phyloP scores from a whole-genome alignment of 1,140 invertebrate genomes.

The Drosophila varians region DNA sequence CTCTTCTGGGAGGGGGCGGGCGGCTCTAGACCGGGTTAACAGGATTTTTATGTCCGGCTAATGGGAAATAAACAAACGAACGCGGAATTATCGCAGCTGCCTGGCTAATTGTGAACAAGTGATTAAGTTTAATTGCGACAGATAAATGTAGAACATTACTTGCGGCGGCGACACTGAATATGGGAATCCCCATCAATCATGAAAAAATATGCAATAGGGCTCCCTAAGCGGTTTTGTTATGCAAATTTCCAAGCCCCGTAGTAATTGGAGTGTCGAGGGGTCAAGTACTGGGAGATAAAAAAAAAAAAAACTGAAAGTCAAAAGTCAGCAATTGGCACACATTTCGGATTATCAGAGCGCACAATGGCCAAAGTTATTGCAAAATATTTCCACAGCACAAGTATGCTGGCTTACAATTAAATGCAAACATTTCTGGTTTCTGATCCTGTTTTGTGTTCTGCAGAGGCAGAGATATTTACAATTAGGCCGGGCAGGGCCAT shows the following conservation, averaged over 20 bases:
- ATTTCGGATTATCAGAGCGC: slow-evolving; percentile 45
- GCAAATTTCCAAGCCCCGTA: slow-evolving; percentile 45
- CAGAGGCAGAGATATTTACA: slow-evolving; percentile 46
- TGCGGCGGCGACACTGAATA: neutral
- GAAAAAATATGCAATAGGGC: neutral
- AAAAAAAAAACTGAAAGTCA: slow-evolving; percentile 42
- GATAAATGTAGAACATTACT: slow-evolving; percentile 46
- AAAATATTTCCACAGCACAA: slow-evolving; percentile 44
- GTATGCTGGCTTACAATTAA: slow-evolving; percentile 23
- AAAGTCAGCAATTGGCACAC: slow-evolving; percentile 66
- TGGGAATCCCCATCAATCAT: neutral
- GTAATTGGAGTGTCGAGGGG: slow-evolving; percentile 5
- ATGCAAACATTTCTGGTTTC: slow-evolving; percentile 14
- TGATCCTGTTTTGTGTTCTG: slow-evolving; percentile 27
- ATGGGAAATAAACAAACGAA: slow-evolving; percentile 62
- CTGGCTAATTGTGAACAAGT: slow-evolving; percentile 73
- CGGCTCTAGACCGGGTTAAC: neutral
- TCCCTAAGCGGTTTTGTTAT: slow-evolving; percentile 52
- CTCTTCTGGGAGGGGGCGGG: too few relatives aligned
- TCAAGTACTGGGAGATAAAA: neutral
- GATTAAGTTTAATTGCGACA: slow-evolving; percentile 76
- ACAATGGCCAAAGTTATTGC: slow-evolving; percentile 65
- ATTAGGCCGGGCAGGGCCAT: slow-evolving; percentile 27
- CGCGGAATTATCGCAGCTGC: slow-evolving; percentile 69
- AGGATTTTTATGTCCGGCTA: slow-evolving; percentile 56